Evolutionary conservation across 2,113 vertebrate species (phyloP).

Genomic region (Pluvialis apricaria): DNA sequence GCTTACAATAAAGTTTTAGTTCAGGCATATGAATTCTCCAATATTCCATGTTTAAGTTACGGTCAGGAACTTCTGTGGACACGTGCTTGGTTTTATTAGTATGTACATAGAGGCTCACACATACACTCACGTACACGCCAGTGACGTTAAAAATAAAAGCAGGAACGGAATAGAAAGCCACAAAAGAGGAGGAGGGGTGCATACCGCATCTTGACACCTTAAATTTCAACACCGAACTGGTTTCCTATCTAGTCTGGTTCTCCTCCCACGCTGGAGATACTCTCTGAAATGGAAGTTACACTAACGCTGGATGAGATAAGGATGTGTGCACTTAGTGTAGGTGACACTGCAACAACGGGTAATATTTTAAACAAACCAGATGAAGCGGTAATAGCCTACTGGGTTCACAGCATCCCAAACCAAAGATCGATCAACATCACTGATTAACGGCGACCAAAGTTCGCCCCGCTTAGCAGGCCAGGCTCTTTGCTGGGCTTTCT

Average conservation of each 20-base stretch:
- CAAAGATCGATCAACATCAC: background rate
- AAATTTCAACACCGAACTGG: background rate
- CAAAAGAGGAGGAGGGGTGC: slow-evolving; percentile 37
- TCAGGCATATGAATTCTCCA: background rate
- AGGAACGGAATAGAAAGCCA: slow-evolving; percentile 48
- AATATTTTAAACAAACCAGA: background rate
- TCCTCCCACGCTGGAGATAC: slow-evolving; percentile 8
- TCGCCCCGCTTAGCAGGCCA: rapidly evolving
- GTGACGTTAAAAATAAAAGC: slow-evolving; percentile 39
- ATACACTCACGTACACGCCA: background rate
- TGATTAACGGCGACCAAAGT: rapidly evolving
- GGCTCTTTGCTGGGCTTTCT: background rate
- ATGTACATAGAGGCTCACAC: background rate
- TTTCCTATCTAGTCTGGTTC: slow-evolving; percentile 38
- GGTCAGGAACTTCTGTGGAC: background rate
- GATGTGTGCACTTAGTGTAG: background rate
- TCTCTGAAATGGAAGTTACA: background rate
- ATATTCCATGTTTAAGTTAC: rapidly evolving
- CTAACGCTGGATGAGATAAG: background rate
- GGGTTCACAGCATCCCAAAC: background rate
- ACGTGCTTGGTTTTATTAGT: background rate
- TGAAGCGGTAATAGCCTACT: rapidly evolving
- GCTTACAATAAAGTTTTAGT: background rate
- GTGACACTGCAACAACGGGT: background rate
- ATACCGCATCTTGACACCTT: slow-evolving; percentile 3